Evolutionary conservation across 2,888 invertebrate genomes (phyloP).

Genomic region (Hydraecia micacea): DNA sequence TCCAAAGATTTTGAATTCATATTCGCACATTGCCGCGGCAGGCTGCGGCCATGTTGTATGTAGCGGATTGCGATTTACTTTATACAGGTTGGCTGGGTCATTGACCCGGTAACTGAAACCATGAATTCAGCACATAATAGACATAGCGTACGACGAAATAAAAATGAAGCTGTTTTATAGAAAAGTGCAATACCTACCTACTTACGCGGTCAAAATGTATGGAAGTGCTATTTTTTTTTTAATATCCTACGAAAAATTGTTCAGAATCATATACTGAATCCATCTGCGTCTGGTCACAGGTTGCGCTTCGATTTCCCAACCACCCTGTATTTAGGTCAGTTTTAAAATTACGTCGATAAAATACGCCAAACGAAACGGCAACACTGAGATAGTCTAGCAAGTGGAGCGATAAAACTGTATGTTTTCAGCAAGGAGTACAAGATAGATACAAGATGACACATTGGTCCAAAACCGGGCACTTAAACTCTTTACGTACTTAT

Average conservation of each 20-base stretch:
- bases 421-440: not conserved
- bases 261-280: not conserved
- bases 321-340: not conserved
- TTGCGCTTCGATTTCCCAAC: no score
- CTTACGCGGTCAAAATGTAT: not conserved
- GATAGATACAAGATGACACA: not conserved
- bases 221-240: not conserved
- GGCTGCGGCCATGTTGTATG: not conserved
- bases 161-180: not conserved
- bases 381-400: not conserved
- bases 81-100: not conserved
- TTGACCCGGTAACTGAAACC: not conserved
- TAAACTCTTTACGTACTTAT: no score
- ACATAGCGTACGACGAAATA: not conserved
- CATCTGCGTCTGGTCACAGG: not conserved
- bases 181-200: no score
- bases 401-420: not conserved
- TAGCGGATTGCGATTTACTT: slow-evolving; percentile 10
- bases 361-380: not conserved
- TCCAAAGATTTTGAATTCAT: slow-evolving; percentile 62
- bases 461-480: not conserved
- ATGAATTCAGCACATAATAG: not conserved
- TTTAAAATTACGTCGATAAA: not conserved
- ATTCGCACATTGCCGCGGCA: slow-evolving; percentile 55
- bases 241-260: not conserved